Evolutionary conservation across 2,113 vertebrate genomes (phyloP).

Genomic region (Geothlypis trichas): DNA sequence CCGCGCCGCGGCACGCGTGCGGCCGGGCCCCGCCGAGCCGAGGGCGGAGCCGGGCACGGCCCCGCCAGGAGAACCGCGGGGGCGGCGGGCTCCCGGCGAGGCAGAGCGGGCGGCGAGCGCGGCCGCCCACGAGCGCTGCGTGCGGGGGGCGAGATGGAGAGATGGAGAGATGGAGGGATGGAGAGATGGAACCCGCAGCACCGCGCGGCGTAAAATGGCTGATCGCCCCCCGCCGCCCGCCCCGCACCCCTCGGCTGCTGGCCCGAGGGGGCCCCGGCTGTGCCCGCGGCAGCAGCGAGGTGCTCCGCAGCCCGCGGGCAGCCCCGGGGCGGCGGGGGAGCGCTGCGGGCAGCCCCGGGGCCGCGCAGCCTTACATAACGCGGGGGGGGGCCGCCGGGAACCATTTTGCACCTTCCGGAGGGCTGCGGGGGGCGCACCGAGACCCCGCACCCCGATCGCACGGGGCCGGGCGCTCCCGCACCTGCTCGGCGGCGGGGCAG

Average conservation of each 20-base stretch:
- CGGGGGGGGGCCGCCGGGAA: neutral
- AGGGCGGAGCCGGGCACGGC: neutral
- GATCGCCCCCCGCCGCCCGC: slow-evolving; percentile 3
- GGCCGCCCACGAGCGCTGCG: neutral
- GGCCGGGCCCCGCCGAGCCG: neutral
- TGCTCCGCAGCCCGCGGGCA: neutral
- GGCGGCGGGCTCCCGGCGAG: neutral
- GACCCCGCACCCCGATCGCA: neutral
- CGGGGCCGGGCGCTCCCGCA: neutral
- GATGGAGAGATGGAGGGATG: neutral
- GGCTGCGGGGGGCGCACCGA: neutral
- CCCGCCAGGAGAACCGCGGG: neutral
- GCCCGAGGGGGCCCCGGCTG: neutral
- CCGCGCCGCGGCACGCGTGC: neutral
- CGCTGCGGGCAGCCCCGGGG: neutral
- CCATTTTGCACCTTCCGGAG: neutral
- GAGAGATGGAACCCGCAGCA: neutral
- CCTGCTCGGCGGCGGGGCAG: neutral
- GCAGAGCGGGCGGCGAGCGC: neutral
- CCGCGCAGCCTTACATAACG: neutral
- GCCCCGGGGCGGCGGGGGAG: neutral
- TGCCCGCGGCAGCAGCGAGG: neutral
- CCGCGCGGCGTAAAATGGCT: slow-evolving; percentile 70
- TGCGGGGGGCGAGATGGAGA: neutral
- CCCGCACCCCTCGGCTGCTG: neutral